phyloP scores from a whole-genome alignment of 1,140 invertebrate genomes.

The Meloidogyne hapla region DNA sequence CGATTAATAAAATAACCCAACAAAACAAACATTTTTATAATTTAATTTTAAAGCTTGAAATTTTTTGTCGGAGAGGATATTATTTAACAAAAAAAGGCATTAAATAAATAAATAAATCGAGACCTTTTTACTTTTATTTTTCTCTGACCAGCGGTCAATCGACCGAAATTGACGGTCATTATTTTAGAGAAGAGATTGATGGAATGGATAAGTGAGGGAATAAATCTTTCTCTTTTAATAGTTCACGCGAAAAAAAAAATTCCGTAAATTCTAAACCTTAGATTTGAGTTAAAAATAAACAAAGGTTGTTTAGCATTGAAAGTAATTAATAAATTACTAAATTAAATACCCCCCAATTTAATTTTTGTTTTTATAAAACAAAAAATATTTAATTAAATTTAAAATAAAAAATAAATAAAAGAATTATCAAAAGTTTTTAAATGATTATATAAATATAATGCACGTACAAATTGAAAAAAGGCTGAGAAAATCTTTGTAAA shows the following conservation, averaged over 20 bases:
- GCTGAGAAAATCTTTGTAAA: neutral
- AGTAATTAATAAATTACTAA: too few relatives aligned
- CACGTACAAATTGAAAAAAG: neutral
- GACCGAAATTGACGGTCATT: slow-evolving; percentile 14
- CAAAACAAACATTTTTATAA: too few relatives aligned
- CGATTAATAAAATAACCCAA: too few relatives aligned
- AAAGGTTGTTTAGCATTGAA: too few relatives aligned
- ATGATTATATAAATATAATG: slow-evolving; percentile 5
- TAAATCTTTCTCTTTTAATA: too few relatives aligned
- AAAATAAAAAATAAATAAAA: neutral
- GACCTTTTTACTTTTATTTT: neutral
- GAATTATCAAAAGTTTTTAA: neutral
- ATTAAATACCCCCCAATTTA: too few relatives aligned
- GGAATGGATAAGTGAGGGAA: too few relatives aligned
- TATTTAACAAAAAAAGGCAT: neutral
- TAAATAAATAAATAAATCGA: neutral
- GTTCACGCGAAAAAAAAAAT: too few relatives aligned
- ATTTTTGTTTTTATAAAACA: too few relatives aligned
- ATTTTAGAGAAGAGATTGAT: neutral
- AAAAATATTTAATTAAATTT: slow-evolving; percentile 1
- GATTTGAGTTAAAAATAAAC: neutral
- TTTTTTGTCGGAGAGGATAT: neutral
- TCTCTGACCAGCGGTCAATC: slow-evolving; percentile 4
- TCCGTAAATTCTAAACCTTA: too few relatives aligned
- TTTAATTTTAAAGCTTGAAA: neutral